Base-by-base conservation (phyloP, 2,797 vertebrate genomes). In the Lepus oiostolus region DNA sequence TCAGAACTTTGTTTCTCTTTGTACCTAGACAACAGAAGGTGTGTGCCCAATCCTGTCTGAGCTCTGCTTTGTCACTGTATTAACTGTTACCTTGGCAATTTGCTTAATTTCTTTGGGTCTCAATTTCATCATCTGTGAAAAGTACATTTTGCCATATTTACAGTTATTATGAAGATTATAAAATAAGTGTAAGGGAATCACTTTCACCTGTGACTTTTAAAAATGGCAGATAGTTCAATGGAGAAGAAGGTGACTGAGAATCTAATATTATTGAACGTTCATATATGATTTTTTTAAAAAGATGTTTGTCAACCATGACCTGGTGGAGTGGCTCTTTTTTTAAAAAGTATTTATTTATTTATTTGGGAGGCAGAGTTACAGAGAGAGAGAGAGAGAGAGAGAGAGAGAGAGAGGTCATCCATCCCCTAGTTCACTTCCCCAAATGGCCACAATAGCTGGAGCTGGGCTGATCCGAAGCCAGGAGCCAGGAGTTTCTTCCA, bases 21-120 rank as follows among this genome's bases (percentile, higher is more conserved):
- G 4, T 6, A 7, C 42, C 17, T 13, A 0, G 3, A 4, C 38
- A 2, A 1, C 5, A 63, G 75, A 14, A 42, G 35, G 14, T 21
- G 14, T 42, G 2, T 12, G 70, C 6, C 38, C 2, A 7, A 24
- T 19, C 42, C 38, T 17, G 67, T 11, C 58, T 8, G 0, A 16
- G 42, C 63, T 47, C 42, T n/a, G 26, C 6, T 4, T 38, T 24
- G 7, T 4, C 38, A 0, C 22, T 6, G 35, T 54, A 2, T 68
- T 38, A 54, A 32, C 13, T 12, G 1, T 42, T 7, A 19, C 32
- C 50, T 16, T 22, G 70, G 14, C 10, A 17, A 16, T 42, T 14
- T 28, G 63, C 9, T 85, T 86, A 2, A 30, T 11, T 8, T 86
- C 65, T 54, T 70, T 28, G 67, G 22, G 50, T n/a, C 71, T 93